Percentiles rank a stretch among this genome's conserved stretches.
phyloP scores from a whole-genome alignment of 2,797 vertebrate species.

The Apogon hyalosoma region DNA sequence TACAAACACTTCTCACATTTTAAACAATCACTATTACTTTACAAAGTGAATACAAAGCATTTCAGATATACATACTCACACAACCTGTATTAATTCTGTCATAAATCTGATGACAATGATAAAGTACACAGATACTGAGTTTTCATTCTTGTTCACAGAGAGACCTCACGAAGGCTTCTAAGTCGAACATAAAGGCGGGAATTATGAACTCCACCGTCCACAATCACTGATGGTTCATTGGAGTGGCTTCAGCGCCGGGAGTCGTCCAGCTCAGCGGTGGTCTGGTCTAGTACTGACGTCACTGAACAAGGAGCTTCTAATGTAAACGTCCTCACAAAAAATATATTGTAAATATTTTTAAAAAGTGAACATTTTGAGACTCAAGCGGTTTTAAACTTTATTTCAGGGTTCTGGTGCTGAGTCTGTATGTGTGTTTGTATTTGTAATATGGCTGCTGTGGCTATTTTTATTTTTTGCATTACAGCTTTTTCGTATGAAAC shows the following conservation, averaged over 20 bases:
- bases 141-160: slow-evolving; percentile 78
- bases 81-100: neutral
- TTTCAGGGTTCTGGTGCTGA: slow-evolving; percentile 13
- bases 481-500: slow-evolving; percentile 11
- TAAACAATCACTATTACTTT: neutral
- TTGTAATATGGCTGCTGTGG: neutral
- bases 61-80: neutral
- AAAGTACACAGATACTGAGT: neutral
- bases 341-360: slow-evolving; percentile 60
- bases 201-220: slow-evolving; percentile 92
- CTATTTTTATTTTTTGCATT: slow-evolving; percentile 7
- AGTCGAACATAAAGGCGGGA: slow-evolving; percentile 76
- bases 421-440: slow-evolving; percentile 9
- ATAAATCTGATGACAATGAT: neutral
- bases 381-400: slow-evolving; percentile 12
- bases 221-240: slow-evolving; percentile 56
- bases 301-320: slow-evolving; percentile 27
- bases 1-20: neutral
- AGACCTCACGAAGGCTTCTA: slow-evolving; percentile 90
- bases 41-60: neutral
- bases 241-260: neutral
- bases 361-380: slow-evolving; percentile 6
- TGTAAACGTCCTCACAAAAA: slow-evolving; percentile 37
- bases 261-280: slow-evolving; percentile 2
- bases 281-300: slow-evolving; percentile 11